Conservation (phyloP, 1,140 invertebrate species). For the Whitmania pigra region DNA sequence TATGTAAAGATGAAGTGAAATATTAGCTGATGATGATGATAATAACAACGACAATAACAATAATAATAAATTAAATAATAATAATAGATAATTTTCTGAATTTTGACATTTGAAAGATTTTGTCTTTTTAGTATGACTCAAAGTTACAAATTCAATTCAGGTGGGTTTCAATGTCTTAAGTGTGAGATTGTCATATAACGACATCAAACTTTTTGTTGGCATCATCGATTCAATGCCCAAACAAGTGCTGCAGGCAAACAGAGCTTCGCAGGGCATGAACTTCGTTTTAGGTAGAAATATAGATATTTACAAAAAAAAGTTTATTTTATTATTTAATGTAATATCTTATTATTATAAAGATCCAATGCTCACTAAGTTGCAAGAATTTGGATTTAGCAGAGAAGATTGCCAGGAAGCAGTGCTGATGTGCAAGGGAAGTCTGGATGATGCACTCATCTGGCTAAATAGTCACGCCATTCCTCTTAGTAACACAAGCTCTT, state of each 20-base stretch:
- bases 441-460: conserved; percentile 74
- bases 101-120: background rate
- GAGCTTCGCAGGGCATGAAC: conserved; percentile 27
- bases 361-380: conserved; percentile 49
- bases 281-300: background rate
- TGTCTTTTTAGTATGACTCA: conserved; percentile 1
- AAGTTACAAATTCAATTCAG: conserved; percentile 25
- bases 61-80: too few species aligned
- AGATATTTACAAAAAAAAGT: background rate
- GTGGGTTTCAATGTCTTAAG: conserved; percentile 47
- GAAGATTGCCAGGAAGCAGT: conserved; percentile 60
- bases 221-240: conserved; percentile 67
- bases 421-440: conserved; percentile 51
- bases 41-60: background rate
- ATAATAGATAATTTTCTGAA: background rate
- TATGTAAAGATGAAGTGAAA: too few species aligned
- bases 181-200: conserved; percentile 78
- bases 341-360: conserved; percentile 23
- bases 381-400: conserved; percentile 57
- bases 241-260: conserved; percentile 43
- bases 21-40: too few species aligned
- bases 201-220: conserved; percentile 75
- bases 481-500: conserved; percentile 16
- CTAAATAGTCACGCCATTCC: conserved; percentile 51
- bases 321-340: background rate